Conservation (phyloP, 2,888 invertebrate species). For the Melieria crassipennis region DNA sequence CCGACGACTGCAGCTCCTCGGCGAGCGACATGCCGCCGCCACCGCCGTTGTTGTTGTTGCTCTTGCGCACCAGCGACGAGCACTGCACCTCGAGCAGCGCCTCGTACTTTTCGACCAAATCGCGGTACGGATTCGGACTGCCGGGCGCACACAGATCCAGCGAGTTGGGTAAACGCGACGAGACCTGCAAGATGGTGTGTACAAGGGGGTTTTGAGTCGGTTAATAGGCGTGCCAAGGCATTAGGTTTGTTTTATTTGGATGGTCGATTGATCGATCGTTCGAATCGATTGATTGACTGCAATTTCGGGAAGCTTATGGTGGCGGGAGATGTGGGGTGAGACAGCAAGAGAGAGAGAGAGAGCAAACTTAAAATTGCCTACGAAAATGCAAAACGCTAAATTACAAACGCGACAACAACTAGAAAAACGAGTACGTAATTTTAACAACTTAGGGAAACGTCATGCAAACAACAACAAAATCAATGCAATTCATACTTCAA, state of each 20-base stretch:
- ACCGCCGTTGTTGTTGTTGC: constrained; percentile 68
- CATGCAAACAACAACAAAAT: constrained; percentile 9
- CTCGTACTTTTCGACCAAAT: constrained; percentile 86
- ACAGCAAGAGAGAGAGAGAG: not conserved
- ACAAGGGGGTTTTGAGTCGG: constrained; percentile 39
- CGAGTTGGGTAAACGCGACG: constrained; percentile 50
- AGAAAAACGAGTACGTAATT: constrained; percentile 23
- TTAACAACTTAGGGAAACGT: not conserved
- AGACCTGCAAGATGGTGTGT: constrained; percentile 49
- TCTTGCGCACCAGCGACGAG: constrained; percentile 70
- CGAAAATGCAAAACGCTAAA: constrained; percentile 26
- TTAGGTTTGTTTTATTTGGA: constrained; percentile 10
- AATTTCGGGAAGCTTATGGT: constrained; percentile 1
- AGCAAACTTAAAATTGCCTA: not conserved
- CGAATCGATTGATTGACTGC: not conserved
- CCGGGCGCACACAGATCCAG: constrained; percentile 61
- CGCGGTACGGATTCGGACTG: constrained; percentile 76
- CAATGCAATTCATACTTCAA: not conserved
- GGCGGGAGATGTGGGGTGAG: not conserved
- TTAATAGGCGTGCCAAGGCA: constrained; percentile 27
- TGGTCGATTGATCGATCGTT: not conserved
- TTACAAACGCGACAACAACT: constrained; percentile 24
- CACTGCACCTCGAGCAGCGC: constrained; percentile 81
- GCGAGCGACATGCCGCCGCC: constrained; percentile 54
- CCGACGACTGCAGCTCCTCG: constrained; percentile 80